Conservation (phyloP, 2,888 invertebrate species). For the Drosophila paramelanica region DNA sequence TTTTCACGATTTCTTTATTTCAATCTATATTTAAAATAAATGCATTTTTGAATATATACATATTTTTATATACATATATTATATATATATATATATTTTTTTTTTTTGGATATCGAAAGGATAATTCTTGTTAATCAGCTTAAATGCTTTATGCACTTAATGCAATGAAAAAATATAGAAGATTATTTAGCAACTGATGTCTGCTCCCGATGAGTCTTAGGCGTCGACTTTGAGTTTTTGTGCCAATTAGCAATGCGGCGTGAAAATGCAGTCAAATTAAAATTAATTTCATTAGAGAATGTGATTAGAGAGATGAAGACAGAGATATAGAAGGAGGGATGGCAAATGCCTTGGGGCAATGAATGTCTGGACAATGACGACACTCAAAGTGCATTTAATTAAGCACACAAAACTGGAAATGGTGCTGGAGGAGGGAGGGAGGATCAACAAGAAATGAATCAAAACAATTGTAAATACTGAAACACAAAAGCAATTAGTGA, state of each 20-base stretch:
- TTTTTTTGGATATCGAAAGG: too few species aligned
- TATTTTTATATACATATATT: too few species aligned
- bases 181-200: too few species aligned
- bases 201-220: too few species aligned
- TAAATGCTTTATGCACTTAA: too few species aligned
- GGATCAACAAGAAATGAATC: constrained; percentile 74
- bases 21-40: too few species aligned
- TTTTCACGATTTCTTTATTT: too few species aligned
- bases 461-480: constrained; percentile 82
- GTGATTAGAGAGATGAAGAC: constrained; percentile 41
- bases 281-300: constrained; percentile 59
- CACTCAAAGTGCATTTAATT: constrained; percentile 81
- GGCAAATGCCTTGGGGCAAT: constrained; percentile 55
- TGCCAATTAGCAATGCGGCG: constrained; percentile 44
- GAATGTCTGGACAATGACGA: constrained; percentile 51
- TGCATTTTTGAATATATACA: too few species aligned
- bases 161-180: too few species aligned
- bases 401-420: constrained; percentile 48
- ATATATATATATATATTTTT: too few species aligned
- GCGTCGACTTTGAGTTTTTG: constrained; percentile 2
- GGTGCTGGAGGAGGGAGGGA: not conserved
- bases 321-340: not conserved
- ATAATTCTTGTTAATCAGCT: too few species aligned
- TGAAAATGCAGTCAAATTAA: constrained; percentile 44
- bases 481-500: constrained; percentile 82